Evolutionary conservation across 2,888 invertebrate species (phyloP).

Genomic region (Lobophora halterata): DNA sequence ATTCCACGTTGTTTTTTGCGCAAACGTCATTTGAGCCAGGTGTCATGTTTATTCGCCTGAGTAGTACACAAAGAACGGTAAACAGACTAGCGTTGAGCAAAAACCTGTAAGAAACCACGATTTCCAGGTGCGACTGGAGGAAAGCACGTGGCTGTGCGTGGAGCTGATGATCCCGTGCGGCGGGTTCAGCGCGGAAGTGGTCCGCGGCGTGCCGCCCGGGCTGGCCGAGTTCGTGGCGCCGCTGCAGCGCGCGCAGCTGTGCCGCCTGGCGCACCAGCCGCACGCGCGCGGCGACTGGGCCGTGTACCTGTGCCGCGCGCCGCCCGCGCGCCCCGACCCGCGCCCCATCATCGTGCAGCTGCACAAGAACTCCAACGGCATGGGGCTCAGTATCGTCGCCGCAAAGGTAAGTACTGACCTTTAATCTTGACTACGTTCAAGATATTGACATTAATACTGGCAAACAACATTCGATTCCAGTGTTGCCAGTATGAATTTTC

Average conservation of each 20-base stretch:
- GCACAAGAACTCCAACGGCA: conserved; percentile 96
- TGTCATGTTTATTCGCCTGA: no score
- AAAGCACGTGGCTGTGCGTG: conserved; percentile 93
- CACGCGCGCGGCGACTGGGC: conserved; percentile 97
- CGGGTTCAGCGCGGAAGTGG: conserved; percentile 98
- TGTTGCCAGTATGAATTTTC: no score
- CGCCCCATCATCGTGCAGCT: conserved; percentile 90
- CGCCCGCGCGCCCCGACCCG: conserved; percentile 81
- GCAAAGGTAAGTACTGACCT: conserved; percentile 86
- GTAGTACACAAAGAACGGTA: no score
- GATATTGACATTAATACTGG: no score
- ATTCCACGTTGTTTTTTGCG: no score
- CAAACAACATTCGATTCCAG: no score
- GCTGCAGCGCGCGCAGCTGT: conserved; percentile 91
- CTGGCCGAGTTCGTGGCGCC: conserved; percentile 93
- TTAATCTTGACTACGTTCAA: no score
- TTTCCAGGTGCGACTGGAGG: conserved; percentile 88
- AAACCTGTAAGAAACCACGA: no score
- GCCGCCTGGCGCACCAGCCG: conserved; percentile 94
- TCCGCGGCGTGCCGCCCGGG: conserved; percentile 96
- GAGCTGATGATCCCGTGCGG: conserved; percentile 97
- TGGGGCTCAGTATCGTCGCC: conserved; percentile 99
- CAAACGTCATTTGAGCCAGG: no score
- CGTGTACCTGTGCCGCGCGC: conserved; percentile 91
- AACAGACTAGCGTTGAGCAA: no score